Evolutionary conservation across 2,888 invertebrate species (phyloP), one percentile per base, ranked within the genome.

Genomic region (Torymus texanus): DNA sequence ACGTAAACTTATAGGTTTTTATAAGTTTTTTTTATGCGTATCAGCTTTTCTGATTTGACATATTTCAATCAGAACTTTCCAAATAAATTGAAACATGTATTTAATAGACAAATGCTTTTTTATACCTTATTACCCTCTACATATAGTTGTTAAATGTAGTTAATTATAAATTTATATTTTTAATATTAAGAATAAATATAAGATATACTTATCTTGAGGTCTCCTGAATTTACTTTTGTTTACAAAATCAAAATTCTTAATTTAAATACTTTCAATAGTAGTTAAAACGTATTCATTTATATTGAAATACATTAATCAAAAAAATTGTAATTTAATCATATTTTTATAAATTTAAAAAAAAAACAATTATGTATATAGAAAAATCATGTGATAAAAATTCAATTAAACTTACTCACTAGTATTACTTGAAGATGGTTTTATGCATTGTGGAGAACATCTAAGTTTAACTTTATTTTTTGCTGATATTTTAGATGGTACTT

Each of bases 1-100:
- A 71, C 61, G 58, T 67, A 61, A 81, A 75, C 81, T 81, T 79
- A 77, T 77, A 79, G 55, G 63, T 73, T 81, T 77, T 78, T 79
- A 70, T 77, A 75, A 74, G 77, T 81, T 79, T 79, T 41, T 41
- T 81, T 75, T 63, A 81, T 73, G 74, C 55, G 56, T 78, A 79
- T 73, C 66, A 77, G 53, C 50, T 79, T 66, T 74, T 71, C 74
- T 79, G 81, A 75, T 79, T 78, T 81, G 71, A 65, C 13, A 14
- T 71, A 59, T 53, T 71, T 61, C 77, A 81, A 66, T 53, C 56
- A 74, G 62, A 66, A 67, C 55, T 55, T 77, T 71, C 74, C 18
- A 41, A 79, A 81, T 79, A 77, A 81, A 75, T 21, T 18, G 50
- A 71, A 78, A 50, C 51, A 58, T 79, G 75, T 75, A 78, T 78